phyloP scores from a whole-genome alignment of 2,888 invertebrate genomes.

The Ophioninae sp. region DNA sequence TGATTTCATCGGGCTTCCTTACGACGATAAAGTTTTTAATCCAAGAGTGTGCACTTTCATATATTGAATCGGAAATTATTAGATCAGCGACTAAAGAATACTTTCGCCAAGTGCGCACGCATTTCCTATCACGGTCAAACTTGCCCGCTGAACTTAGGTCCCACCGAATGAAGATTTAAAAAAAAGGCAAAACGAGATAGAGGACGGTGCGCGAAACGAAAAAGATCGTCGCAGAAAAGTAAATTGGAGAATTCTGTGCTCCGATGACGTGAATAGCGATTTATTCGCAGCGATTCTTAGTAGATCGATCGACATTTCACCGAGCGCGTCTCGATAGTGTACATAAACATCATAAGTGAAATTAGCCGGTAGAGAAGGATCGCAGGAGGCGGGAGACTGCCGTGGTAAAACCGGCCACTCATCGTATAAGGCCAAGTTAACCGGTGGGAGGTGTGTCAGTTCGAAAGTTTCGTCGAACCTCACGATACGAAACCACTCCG shows the following conservation, averaged over 20 bases:
- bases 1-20: no score
- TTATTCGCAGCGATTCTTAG: neutral
- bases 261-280: neutral
- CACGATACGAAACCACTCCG: constrained; percentile 64
- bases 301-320: constrained; percentile 70
- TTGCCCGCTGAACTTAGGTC: constrained; percentile 44
- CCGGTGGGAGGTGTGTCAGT: constrained; percentile 76
- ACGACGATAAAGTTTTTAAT: no score
- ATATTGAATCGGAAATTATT: neutral
- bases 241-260: neutral
- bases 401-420: constrained; percentile 61
- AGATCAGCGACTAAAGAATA: constrained; percentile 5
- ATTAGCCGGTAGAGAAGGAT: constrained; percentile 69
- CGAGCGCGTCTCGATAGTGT: constrained; percentile 56
- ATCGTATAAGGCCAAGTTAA: constrained; percentile 72
- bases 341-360: constrained; percentile 65
- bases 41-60: neutral
- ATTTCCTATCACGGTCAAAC: constrained; percentile 46
- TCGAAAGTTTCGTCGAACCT: constrained; percentile 77
- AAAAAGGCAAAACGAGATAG: constrained; percentile 1
- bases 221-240: neutral
- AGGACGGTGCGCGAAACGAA: neutral
- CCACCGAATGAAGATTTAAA: constrained; percentile 2
- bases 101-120: constrained; percentile 42
- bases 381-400: constrained; percentile 60